Conservation (phyloP, 30 jellyfish, hydroid and myxozoan genomes). For the Clytia hemisphaerica region DNA sequence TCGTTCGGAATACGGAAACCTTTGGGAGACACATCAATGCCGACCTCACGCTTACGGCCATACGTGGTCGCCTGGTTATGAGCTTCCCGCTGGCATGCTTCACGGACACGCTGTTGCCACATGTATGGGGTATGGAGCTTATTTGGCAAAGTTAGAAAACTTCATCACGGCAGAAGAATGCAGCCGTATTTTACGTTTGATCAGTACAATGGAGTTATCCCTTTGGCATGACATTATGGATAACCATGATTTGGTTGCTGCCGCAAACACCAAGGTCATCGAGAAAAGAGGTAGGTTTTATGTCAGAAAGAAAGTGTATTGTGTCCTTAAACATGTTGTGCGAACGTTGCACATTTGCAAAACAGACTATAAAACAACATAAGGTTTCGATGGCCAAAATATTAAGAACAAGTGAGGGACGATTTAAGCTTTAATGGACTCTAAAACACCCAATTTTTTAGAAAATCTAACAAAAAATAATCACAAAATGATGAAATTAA, state of each 20-base stretch:
- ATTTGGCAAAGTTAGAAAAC: conserved; percentile 22
- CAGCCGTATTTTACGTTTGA: conserved; percentile 26
- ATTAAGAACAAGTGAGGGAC: too few species aligned
- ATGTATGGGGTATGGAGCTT: conserved; percentile 55
- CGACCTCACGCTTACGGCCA: conserved; percentile 60
- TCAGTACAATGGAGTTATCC: conserved; percentile 38
- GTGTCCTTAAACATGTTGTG: too few species aligned
- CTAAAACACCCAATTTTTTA: too few species aligned
- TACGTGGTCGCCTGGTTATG: conserved; percentile 59
- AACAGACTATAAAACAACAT: too few species aligned
- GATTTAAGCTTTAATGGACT: too few species aligned
- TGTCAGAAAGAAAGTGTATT: too few species aligned
- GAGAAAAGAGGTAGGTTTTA: conserved; percentile 56
- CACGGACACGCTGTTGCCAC: conserved; percentile 58
- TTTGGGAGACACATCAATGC: conserved; percentile 55
- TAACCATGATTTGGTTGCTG: conserved; percentile 36
- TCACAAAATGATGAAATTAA: too few species aligned
- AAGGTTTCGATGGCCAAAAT: too few species aligned
- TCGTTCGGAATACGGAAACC: conserved; percentile 42
- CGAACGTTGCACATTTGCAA: too few species aligned
- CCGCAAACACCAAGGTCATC: conserved; percentile 32
- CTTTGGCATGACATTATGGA: conserved; percentile 55
- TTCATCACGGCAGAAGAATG: conserved; percentile 44
- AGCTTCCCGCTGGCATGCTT: conserved; percentile 46
- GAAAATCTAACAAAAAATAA: too few species aligned